phyloP scores from a whole-genome alignment of 2,113 vertebrate genomes.

The Ophthalmolycus amberensis region DNA sequence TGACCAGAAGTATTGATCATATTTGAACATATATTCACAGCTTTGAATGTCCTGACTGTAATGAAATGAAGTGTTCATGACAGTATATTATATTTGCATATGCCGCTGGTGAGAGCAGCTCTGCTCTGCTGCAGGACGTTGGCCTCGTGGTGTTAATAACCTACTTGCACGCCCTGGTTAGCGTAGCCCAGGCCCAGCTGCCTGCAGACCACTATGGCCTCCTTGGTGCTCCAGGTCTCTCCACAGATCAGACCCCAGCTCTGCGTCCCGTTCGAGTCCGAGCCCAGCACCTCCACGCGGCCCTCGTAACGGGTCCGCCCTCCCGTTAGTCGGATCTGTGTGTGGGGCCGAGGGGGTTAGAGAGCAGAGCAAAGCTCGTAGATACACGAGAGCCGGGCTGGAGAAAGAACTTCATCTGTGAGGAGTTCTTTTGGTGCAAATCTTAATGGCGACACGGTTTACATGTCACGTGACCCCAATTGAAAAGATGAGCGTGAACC shows the following conservation, averaged over 20 bases:
- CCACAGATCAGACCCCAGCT: constrained; percentile 95
- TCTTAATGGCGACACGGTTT: neutral
- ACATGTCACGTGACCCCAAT: neutral
- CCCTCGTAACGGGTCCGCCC: constrained; percentile 93
- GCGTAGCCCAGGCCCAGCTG: constrained; percentile 95
- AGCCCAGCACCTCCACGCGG: constrained; percentile 89
- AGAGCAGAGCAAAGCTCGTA: constrained; percentile 33
- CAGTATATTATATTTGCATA: constrained; percentile 56
- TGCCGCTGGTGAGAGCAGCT: constrained; percentile 14
- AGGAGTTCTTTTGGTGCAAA: neutral
- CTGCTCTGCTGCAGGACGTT: constrained; percentile 17
- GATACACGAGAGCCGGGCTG: constrained; percentile 30
- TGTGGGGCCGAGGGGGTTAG: constrained; percentile 64
- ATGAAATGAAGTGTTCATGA: constrained; percentile 13
- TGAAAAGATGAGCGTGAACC: neutral
- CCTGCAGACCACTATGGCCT: constrained; percentile 93
- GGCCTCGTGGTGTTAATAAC: constrained; percentile 72
- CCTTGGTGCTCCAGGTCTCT: constrained; percentile 91
- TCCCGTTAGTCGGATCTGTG: constrained; percentile 93
- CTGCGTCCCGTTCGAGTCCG: constrained; percentile 78
- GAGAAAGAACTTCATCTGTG: neutral
- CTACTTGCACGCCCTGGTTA: constrained; percentile 94
- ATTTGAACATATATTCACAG: constrained; percentile 37
- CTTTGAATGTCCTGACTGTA: neutral
- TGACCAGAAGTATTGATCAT: neutral